Base-by-base conservation (phyloP, 2,888 invertebrate species). In the Oscheius sp. region DNA sequence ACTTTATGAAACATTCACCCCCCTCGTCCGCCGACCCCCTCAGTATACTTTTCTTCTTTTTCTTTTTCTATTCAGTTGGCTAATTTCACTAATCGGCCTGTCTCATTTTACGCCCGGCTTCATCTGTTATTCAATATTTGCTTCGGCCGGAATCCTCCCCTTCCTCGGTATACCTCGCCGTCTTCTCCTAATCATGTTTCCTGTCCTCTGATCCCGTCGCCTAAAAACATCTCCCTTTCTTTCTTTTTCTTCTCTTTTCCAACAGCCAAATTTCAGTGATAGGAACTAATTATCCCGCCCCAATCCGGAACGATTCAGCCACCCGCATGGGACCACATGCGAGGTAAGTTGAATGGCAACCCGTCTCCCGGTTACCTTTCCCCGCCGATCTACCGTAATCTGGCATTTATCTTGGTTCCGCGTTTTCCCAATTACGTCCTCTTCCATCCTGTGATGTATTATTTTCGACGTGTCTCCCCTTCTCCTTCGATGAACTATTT, bases 301-400 rank as follows among this genome's bases (percentile, higher is more conserved):
- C 69, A 70, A 25, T 56, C 45, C 59, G 41, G 45, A 35, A 43
- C 66, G 29, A 63, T 71, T 59, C 61, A 71, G 53, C 71, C 49
- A 49, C 18, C 18, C 61, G 49, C 71, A 71, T 71, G 71, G 71
- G 56, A 71, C 46, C 63, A 49, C 52, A 71, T 71, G 71, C 71
- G 71, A 71, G 71, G 71, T 71, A 21, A 45, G 64, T 49, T 49
- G 49, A 16, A 21, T 35, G 35, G 35, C 9, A 9, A 9, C 35
- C 35, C 21, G 49, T 49, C 21, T 49, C 21, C 49, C 45, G 45
- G 45, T 16, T 16, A 45, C 16, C 16, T 45, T 45, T 45, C 9
- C 9, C 9, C 9, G 45, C 9, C 9, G 45, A 45, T 13, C n/a
- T 18, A n/a, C 35, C 35, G 16, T 23, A 16, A 18, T 45, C 25